A percentile compares a stretch with the other conserved stretches of the same genome.
phyloP scores from a whole-genome alignment of 23 tunicate genomes.

The Oikopleura dioica region DNA sequence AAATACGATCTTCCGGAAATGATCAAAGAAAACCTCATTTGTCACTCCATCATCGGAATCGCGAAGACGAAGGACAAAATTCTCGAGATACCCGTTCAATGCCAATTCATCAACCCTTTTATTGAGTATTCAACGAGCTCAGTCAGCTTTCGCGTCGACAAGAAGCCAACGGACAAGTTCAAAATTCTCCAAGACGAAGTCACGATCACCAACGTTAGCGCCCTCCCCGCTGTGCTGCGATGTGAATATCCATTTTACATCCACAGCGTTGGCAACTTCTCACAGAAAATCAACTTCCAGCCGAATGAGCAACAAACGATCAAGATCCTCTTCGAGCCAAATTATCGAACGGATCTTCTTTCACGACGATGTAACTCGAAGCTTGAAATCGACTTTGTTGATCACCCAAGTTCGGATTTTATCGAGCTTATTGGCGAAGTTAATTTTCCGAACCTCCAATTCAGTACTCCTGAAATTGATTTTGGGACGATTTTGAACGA shows the following conservation, averaged over 20 bases:
- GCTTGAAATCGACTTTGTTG: constrained; percentile 40
- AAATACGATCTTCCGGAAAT: too few species aligned
- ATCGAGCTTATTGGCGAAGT: constrained; percentile 60
- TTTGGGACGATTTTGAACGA: constrained; percentile 92
- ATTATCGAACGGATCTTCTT: constrained; percentile 39
- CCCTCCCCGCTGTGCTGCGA: neutral
- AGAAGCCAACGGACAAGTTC: constrained; percentile 26
- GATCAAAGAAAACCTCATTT: constrained; percentile 45
- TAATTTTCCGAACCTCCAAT: constrained; percentile 74
- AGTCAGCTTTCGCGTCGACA: constrained; percentile 45
- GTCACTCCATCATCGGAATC: constrained; percentile 81
- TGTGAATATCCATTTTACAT: neutral
- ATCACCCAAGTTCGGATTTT: constrained; percentile 57
- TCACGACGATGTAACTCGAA: constrained; percentile 53
- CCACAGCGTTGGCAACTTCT: neutral
- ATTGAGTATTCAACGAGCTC: constrained; percentile 26
- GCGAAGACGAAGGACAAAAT: constrained; percentile 68
- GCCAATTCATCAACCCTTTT: constrained; percentile 64
- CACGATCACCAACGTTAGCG: neutral
- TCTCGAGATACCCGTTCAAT: constrained; percentile 20
- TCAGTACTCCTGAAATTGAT: constrained; percentile 42
- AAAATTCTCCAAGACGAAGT: neutral
- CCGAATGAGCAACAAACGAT: neutral
- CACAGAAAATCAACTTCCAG: neutral
- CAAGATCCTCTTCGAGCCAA: constrained; percentile 59